Evolutionary conservation across 2,797 vertebrate species (phyloP).

Genomic region (Neosilurus hyrtlii): DNA sequence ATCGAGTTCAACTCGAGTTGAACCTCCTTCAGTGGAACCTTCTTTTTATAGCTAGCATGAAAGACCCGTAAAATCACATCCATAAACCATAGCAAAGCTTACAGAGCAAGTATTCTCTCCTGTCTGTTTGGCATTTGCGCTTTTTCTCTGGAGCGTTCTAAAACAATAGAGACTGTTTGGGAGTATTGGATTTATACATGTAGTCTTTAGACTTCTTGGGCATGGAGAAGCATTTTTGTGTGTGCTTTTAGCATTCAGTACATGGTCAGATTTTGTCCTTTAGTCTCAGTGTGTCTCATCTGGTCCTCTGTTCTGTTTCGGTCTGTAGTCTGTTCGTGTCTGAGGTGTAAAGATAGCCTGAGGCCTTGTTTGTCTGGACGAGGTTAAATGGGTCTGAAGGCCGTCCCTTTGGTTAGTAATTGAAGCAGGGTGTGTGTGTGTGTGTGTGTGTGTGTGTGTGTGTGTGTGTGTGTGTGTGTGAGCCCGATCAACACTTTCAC

Average conservation of each 20-base stretch:
- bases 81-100: conserved; percentile 2
- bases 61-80: neutral
- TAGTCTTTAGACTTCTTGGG: neutral
- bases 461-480: conserved; percentile 7
- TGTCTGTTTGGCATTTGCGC: conserved; percentile 7
- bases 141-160: neutral
- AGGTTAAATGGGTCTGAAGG: conserved; percentile 39
- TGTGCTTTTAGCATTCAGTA: neutral
- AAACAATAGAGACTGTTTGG: neutral
- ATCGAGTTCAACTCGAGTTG: neutral
- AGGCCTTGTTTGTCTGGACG: conserved; percentile 27
- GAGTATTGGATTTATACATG: neutral
- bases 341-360: conserved; percentile 24
- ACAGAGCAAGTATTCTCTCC: neutral
- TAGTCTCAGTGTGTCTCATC: neutral
- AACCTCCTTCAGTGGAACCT: neutral
- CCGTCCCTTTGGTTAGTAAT: conserved; percentile 19
- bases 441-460: conserved; percentile 16
- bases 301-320: neutral
- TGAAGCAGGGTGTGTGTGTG: neutral
- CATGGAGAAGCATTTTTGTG: too few relatives aligned
- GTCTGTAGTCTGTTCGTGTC: neutral
- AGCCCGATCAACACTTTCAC: conserved; percentile 2
- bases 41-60: neutral
- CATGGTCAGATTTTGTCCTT: neutral